Evolutionary conservation across 2,888 invertebrate genomes (phyloP), one percentile per base, ranked within the genome.

Genomic region (Xylocampa areola): DNA sequence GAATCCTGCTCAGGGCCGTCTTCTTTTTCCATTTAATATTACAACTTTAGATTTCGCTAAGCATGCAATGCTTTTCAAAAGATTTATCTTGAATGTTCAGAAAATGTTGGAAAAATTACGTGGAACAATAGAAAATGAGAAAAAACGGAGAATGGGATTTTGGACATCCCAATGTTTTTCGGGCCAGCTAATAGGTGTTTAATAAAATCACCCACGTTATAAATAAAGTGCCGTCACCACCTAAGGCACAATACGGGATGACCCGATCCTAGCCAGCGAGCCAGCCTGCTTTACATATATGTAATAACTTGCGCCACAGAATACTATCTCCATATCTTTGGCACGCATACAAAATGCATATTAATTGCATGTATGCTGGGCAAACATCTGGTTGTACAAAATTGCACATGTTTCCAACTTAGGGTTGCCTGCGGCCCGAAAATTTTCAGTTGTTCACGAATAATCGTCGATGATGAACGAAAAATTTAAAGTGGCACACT

Each of bases 271-370:
- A 36, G 4, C 17, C n/a, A 19, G 2, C 1, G 7, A 36, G 32
- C 40, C 23, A 51, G 27, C 11, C 37, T 17, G 25, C 16, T 39
- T 21, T 43, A 44, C 60, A 59, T 43, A 44, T 49, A 59, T 48
- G 29, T 13, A 45, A 63, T 68, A 68, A 61, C 52, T 64, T 37
- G 30, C 61, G 32, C 36, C 48, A 45, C 30, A 54, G 32, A n/a
- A 35, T 53, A 29, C 32, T 49, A 48, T 41, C 54, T 41, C 48
- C 63, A 62, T 65, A 68, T 68, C 54, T 69, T 63, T 41, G 69
- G 69, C 69, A 61, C 52, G 49, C 55, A 55, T 63, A 41, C 65
- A 68, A 55, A 69, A 68, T 69, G 55, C 49, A 68, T 65, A 65
- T 69, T 65, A 65, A 68, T 68, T 63, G 69, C 65, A 25, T 29